Percentiles rank a stretch among this genome's conserved stretches.
phyloP scores from a whole-genome alignment of 2,797 vertebrate genomes.

The Semotilus atromaculatus region DNA sequence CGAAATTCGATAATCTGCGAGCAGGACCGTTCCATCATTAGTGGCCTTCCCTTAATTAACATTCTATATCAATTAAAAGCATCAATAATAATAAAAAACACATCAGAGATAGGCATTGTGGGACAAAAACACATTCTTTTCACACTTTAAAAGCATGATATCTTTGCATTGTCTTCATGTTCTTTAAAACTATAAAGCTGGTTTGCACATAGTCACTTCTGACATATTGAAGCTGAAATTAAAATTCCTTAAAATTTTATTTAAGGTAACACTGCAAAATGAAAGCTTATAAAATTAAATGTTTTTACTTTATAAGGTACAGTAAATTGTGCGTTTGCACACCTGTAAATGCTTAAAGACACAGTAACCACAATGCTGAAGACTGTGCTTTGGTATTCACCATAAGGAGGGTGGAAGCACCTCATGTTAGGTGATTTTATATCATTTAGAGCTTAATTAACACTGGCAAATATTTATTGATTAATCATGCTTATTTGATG shows the following conservation, averaged over 20 bases:
- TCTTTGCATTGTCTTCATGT: background rate
- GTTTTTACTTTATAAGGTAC: background rate
- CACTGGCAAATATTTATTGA: background rate
- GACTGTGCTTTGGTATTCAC: background rate
- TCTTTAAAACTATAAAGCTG: background rate
- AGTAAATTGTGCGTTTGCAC: background rate
- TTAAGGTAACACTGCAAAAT: background rate
- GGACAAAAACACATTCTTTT: background rate
- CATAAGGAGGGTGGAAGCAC: background rate
- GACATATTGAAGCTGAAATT: background rate
- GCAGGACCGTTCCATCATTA: background rate
- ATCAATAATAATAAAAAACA: background rate
- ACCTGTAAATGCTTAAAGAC: background rate
- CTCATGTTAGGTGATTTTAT: background rate
- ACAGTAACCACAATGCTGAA: background rate
- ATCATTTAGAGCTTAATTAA: background rate
- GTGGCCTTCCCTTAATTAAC: constrained; percentile 10
- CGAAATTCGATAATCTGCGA: constrained; percentile 30
- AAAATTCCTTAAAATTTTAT: background rate
- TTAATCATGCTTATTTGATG: constrained; percentile 3
- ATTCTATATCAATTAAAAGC: constrained; percentile 20
- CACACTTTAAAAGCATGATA: background rate
- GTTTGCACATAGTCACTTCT: background rate
- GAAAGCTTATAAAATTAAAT: background rate
- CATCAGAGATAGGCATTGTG: background rate